A percentile compares a stretch with the other conserved stretches of the same genome.
Conservation (phyloP, 2,888 invertebrate genomes). For the Busseola fusca region DNA sequence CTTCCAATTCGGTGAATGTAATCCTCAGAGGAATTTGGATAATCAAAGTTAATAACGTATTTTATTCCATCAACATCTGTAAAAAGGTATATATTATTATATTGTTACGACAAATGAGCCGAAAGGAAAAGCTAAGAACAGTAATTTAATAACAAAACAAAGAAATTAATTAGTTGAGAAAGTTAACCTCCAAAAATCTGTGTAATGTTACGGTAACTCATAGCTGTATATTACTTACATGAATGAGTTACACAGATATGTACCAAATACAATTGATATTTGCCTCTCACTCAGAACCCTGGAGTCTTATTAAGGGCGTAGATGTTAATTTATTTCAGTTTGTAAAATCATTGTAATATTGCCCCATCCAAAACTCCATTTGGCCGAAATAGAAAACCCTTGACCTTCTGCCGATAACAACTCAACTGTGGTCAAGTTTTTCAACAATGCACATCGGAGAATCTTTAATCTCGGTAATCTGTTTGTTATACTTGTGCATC, state of each 20-base stretch:
- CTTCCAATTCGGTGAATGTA: slow-evolving; percentile 98
- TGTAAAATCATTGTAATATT: slow-evolving; percentile 64
- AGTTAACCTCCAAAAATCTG: slow-evolving; percentile 58
- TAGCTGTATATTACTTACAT: slow-evolving; percentile 85
- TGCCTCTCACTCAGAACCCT: slow-evolving; percentile 89
- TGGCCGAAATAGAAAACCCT: slow-evolving; percentile 89
- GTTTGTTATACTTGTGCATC: slow-evolving; percentile 79
- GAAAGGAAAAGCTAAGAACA: slow-evolving; percentile 38
- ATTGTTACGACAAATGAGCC: slow-evolving; percentile 40
- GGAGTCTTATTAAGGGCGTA: slow-evolving; percentile 85
- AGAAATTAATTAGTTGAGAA: slow-evolving; percentile 40
- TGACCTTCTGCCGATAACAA: slow-evolving; percentile 85
- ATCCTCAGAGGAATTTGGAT: slow-evolving; percentile 98
- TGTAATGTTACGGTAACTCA: slow-evolving; percentile 80
- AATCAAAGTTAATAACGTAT: slow-evolving; percentile 98
- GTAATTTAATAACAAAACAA: slow-evolving; percentile 48
- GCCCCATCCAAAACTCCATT: slow-evolving; percentile 87
- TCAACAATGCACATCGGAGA: slow-evolving; percentile 84
- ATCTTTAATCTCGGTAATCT: slow-evolving; percentile 66
- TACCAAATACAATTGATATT: slow-evolving; percentile 79
- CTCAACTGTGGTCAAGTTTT: slow-evolving; percentile 87
- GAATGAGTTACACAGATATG: slow-evolving; percentile 84
- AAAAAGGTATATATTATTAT: slow-evolving; percentile 66
- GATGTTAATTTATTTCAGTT: slow-evolving; percentile 68
- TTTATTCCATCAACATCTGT: slow-evolving; percentile 98